Evolutionary conservation across 1,140 invertebrate species (phyloP).

Genomic region (Drosophila athabasca): DNA sequence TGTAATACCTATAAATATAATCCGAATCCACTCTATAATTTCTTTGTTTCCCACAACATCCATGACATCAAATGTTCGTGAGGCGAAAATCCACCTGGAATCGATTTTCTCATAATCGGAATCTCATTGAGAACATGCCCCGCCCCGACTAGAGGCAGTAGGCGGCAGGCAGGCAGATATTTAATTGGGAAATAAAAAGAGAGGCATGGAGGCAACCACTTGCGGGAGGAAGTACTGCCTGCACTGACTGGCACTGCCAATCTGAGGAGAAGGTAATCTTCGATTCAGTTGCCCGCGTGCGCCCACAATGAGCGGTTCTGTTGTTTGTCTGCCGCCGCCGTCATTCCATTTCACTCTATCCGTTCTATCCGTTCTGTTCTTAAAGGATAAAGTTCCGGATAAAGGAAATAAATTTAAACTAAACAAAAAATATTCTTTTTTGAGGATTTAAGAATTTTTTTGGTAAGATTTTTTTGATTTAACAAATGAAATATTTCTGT

Average conservation of each 20-base stretch:
- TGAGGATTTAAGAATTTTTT: too few relatives aligned
- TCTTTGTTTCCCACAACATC: conserved; percentile 19
- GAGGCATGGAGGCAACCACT: conserved; percentile 18
- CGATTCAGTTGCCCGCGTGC: conserved; percentile 61
- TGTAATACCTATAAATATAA: conserved; percentile 75
- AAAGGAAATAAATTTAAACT: too few relatives aligned
- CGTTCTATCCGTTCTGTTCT: neutral
- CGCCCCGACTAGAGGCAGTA: conserved; percentile 14
- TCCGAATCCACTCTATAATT: conserved; percentile 39
- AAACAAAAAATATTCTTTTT: too few relatives aligned
- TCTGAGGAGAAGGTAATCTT: conserved; percentile 7
- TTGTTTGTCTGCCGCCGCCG: conserved; percentile 5
- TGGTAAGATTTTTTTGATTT: too few relatives aligned
- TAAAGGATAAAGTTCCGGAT: too few relatives aligned
- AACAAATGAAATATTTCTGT: too few relatives aligned
- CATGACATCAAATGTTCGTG: conserved; percentile 76
- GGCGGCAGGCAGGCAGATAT: conserved; percentile 8
- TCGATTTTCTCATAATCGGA: conserved; percentile 68
- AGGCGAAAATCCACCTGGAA: conserved; percentile 34
- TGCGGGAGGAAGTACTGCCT: conserved; percentile 34
- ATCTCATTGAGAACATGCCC: conserved; percentile 64
- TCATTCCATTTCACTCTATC: neutral
- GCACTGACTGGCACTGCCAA: conserved; percentile 33
- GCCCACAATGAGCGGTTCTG: conserved; percentile 53
- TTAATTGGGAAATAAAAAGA: conserved; percentile 19